phyloP scores from a whole-genome alignment of 2,797 vertebrate genomes.

The Sebastes taczanowskii region DNA sequence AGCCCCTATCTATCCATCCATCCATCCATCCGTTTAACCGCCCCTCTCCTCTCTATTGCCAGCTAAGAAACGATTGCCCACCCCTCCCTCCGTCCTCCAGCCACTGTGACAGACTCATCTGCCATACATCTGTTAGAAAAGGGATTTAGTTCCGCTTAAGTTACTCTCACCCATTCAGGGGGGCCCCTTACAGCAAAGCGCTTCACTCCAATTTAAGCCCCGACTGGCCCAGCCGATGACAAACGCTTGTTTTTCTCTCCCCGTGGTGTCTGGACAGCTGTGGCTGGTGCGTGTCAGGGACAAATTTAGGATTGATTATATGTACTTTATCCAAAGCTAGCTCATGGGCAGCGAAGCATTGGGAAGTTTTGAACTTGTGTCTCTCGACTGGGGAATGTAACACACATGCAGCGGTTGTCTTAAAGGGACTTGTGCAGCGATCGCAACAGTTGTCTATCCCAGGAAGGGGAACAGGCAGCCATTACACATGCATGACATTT shows the following conservation, averaged over 20 bases:
- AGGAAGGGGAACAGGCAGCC: background rate
- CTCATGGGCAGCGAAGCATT: constrained; percentile 28
- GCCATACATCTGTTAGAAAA: constrained; percentile 72
- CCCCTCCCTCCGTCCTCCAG: constrained; percentile 36
- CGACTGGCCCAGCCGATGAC: constrained; percentile 41
- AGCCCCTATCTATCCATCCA: background rate
- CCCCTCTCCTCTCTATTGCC: constrained; percentile 11
- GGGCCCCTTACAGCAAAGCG: constrained; percentile 36
- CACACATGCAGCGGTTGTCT: background rate
- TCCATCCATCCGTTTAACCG: constrained; percentile 18
- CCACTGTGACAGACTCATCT: constrained; percentile 66
- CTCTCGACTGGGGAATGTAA: constrained; percentile 18
- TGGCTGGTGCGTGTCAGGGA: constrained; percentile 36
- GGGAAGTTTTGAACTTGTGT: constrained; percentile 7
- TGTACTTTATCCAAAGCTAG: constrained; percentile 46
- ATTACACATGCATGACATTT: constrained; percentile 15
- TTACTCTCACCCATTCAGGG: constrained; percentile 56
- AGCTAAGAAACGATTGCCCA: constrained; percentile 20
- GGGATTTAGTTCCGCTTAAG: constrained; percentile 71
- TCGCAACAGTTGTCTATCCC: constrained; percentile 1
- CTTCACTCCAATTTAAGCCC: constrained; percentile 61
- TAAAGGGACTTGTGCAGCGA: background rate
- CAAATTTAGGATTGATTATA: constrained; percentile 58
- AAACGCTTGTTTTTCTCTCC: constrained; percentile 57
- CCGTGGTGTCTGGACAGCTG: constrained; percentile 56